Conservation (phyloP, 2,888 invertebrate species). For the Cryptocephalus moraei region DNA sequence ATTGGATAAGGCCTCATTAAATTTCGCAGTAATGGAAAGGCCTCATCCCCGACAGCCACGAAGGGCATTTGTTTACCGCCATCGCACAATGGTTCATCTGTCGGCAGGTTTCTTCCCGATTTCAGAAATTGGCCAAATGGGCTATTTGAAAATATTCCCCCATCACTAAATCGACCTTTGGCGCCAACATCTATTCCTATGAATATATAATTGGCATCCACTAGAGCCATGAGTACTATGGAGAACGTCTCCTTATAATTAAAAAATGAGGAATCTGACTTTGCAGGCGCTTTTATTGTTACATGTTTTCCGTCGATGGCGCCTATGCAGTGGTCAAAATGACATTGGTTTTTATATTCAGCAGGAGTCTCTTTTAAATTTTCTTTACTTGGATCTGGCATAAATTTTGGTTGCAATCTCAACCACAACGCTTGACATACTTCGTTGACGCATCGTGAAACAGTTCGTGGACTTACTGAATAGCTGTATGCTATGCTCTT, state of each 20-base stretch:
- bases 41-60: constrained; percentile 1
- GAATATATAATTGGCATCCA: constrained; percentile 21
- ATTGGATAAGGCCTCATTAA: constrained; percentile 5
- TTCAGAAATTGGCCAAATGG: no score
- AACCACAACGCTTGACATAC: constrained; percentile 22
- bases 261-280: constrained; percentile 19
- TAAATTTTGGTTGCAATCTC: constrained; percentile 10
- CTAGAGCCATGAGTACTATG: constrained; percentile 19
- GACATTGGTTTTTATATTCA: constrained; percentile 17
- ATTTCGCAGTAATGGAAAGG: constrained; percentile 1
- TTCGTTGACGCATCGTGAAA: constrained; percentile 28
- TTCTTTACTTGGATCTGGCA: constrained; percentile 12
- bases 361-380: constrained; percentile 16
- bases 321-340: constrained; percentile 20
- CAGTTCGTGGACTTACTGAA: constrained; percentile 11
- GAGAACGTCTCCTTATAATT: constrained; percentile 23
- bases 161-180: constrained; percentile 21
- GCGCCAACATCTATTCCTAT: constrained; percentile 18
- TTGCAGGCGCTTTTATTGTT: constrained; percentile 16
- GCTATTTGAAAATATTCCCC: no score
- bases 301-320: constrained; percentile 24
- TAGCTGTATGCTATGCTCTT: constrained; percentile 7
- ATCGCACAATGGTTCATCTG: constrained; percentile 1
- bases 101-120: neutral
- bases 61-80: constrained; percentile 1